phyloP scores from a whole-genome alignment of 64 coral and sea anemone species.

The Catalaphyllia jardinei region DNA sequence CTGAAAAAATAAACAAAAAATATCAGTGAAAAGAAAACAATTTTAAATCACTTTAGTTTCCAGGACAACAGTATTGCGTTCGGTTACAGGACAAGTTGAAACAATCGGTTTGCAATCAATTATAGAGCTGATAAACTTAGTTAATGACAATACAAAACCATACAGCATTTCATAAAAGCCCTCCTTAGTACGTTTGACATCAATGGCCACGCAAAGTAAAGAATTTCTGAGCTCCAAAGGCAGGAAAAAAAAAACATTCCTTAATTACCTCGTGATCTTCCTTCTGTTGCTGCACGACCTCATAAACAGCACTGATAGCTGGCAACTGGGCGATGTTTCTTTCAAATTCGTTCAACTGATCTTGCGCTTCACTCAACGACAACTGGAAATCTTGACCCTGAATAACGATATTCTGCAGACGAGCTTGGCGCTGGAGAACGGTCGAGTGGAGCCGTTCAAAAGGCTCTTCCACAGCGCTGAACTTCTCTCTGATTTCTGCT shows the following conservation, averaged over 20 bases:
- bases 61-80: too few relatives aligned
- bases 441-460: conserved; percentile 76
- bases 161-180: too few relatives aligned
- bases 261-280: conserved; percentile 86
- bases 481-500: conserved; percentile 72
- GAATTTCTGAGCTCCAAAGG: too few relatives aligned
- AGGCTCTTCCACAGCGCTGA: conserved; percentile 63
- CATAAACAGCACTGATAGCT: conserved; percentile 77
- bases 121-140: too few relatives aligned
- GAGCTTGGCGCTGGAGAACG: conserved; percentile 68
- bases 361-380: conserved; percentile 65
- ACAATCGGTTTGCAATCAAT: not conserved
- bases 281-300: conserved; percentile 60
- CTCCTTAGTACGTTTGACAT: too few relatives aligned
- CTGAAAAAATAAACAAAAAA: conserved; percentile 24
- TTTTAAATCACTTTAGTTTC: too few relatives aligned
- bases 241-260: too few relatives aligned
- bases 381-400: conserved; percentile 79
- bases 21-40: not conserved
- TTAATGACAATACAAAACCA: too few relatives aligned
- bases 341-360: conserved; percentile 84
- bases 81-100: not conserved
- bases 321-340: conserved; percentile 36
- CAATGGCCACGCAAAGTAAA: too few relatives aligned
- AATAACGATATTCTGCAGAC: conserved; percentile 83